Base-by-base conservation (phyloP, 2,888 invertebrate genomes). In the Ophion obscuratus region DNA sequence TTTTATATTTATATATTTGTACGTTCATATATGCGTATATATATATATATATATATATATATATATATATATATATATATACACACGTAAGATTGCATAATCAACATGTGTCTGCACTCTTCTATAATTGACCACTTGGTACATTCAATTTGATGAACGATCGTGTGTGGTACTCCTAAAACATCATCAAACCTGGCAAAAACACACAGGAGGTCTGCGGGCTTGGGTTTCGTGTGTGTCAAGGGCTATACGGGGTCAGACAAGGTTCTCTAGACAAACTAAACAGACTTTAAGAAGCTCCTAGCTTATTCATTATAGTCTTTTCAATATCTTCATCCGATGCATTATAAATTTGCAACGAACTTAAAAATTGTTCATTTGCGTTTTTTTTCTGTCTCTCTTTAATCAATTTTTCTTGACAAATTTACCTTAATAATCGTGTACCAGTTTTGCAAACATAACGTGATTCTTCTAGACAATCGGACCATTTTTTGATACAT, bases 401-500 rank as follows among this genome's bases (percentile, higher is more conserved):
- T 57, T 47, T 47, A 24, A 66, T 40, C 44, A 75, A 77, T 73
- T 77, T 79, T 71, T 71, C 31, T 71, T 74, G 68, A 81, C 81
- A 83, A 87, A 82, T 87, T 87, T 88, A 88, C 88, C 88, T 88
- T 88, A 40, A 88, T 81, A 82, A 88, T 81, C 80, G 85, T 84
- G 86, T 88, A 88, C 88, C 88, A 88, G 88, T 86, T 83, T 88
- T 88, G 88, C 83, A 88, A 88, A 88, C 88, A 88, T 88, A 88
- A 88, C 84, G 88, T 88, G 87, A 88, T 86, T 88, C 88, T 84
- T 84, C 81, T 88, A 87, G 88, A 88, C 83, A 88, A 88, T 88
- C 83, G 88, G 86, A 88, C 86, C 88, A 88, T 88, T 88, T 87
- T 88, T 85, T 87, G 84, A 81, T 84, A 87, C 71, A 88, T 86